These are phyloP conservation scores for Apamea monoglypha DNA, from an alignment of 2,888 invertebrate species.

Conservation along the genomic window DNA sequence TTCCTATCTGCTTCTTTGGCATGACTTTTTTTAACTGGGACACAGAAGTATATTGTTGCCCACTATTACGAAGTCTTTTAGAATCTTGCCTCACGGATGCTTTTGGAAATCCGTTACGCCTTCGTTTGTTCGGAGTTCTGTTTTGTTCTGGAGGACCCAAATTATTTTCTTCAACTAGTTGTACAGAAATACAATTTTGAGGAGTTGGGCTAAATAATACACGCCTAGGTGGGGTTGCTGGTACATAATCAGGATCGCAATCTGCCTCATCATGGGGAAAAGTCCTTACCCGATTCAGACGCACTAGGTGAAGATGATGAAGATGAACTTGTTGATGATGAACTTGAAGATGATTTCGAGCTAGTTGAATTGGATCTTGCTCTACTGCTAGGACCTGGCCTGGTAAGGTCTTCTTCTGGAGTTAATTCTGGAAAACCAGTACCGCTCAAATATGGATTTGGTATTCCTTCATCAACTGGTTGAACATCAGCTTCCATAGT, in stretches of 20 bases:
- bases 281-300: constrained; percentile 44
- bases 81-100: constrained; percentile 23
- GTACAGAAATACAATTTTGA: constrained; percentile 20
- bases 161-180: constrained; percentile 29
- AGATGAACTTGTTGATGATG: constrained; percentile 36
- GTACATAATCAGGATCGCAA: constrained; percentile 43
- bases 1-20: constrained; percentile 42
- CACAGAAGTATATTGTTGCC: not conserved
- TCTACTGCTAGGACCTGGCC: constrained; percentile 42
- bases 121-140: constrained; percentile 35
- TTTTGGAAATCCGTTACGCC: not conserved
- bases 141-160: constrained; percentile 16
- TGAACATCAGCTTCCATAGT: constrained; percentile 33
- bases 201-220: constrained; percentile 39
- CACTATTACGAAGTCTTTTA: constrained; percentile 27
- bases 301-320: constrained; percentile 42
- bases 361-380: constrained; percentile 46
- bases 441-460: constrained; percentile 32
- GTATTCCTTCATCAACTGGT: constrained; percentile 27
- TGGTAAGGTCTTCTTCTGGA: constrained; percentile 16
- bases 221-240: constrained; percentile 38
- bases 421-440: constrained; percentile 41
- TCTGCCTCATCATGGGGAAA: constrained; percentile 44
- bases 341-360: constrained; percentile 42
- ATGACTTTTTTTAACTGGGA: constrained; percentile 7